Conservation (phyloP, 2,797 vertebrate species). For the Danio kyathit region DNA sequence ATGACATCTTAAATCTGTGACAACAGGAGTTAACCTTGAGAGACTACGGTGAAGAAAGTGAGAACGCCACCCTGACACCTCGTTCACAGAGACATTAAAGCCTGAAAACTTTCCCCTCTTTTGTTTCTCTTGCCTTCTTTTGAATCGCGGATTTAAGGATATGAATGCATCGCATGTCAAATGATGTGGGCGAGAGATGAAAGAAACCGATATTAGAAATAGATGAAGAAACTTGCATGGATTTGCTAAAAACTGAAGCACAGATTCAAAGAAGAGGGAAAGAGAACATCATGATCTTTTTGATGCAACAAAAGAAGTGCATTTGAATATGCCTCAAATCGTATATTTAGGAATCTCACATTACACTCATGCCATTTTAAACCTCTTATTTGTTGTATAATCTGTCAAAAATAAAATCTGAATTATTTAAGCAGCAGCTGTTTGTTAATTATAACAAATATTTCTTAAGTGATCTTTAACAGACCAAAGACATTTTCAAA, state of each 20-base stretch:
- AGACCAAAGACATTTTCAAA: too few relatives aligned
- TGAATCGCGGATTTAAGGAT: constrained; percentile 6
- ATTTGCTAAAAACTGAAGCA: constrained; percentile 4
- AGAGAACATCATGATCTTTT: constrained; percentile 4
- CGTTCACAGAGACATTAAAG: neutral
- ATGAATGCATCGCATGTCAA: neutral
- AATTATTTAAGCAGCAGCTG: too few relatives aligned
- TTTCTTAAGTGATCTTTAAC: too few relatives aligned
- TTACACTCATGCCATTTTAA: too few relatives aligned
- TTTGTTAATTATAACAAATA: too few relatives aligned
- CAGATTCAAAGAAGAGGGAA: constrained; percentile 1
- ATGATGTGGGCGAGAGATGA: constrained; percentile 39
- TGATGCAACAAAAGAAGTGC: neutral
- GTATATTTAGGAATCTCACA: too few relatives aligned
- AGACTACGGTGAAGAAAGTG: constrained; percentile 43
- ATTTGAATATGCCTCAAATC: neutral
- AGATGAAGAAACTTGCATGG: constrained; percentile 30
- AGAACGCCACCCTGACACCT: neutral
- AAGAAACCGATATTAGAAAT: constrained; percentile 40
- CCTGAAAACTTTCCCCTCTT: neutral
- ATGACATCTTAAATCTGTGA: constrained; percentile 61
- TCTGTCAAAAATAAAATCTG: too few relatives aligned
- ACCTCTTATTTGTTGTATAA: too few relatives aligned
- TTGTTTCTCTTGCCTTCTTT: constrained; percentile 26
- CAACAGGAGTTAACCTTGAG: constrained; percentile 59